Base-by-base conservation (phyloP, 2,113 vertebrate genomes). In the Oncorhynchus tshawytscha region DNA sequence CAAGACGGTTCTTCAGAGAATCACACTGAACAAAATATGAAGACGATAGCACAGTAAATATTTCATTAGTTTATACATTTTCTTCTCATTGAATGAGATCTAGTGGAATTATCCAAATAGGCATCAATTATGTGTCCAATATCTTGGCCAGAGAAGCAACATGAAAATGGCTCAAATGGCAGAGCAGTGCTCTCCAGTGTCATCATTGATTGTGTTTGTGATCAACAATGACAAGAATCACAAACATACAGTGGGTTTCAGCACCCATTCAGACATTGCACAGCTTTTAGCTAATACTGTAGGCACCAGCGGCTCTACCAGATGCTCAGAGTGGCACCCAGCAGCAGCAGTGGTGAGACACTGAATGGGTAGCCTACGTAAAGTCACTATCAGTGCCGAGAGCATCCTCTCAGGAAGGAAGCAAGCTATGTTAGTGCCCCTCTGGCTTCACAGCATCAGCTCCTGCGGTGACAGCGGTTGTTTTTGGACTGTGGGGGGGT, bases 401-500 rank as follows among this genome's bases (percentile, higher is more conserved):
- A 82, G 69, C 39, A 81, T 84, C 84, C 87, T 84, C 75, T 85
- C 77, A 85, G 86, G 84, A 91, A 91, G 89, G 83, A 93, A 92
- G 76, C 77, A 48, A 45, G 54, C 75, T 74, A 79, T 79, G 77
- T 81, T 74, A 75, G 76, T 84, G 81, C 80, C 83, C 77, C 82
- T 27, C 77, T 67, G 73, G 79, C 82, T 80, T 74, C 79, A 76
- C 82, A 79, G 76, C 67, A 70, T 84, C 83, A 84, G 85, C 88
- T 87, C 89, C 87, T 78, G 85, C 81, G 75, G 88, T 75, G 88
- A 78, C 80, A 67, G 65, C 70, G 89, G 89, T 88, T 93, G 93
- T 93, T 92, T 93, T 91, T 88, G 88, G 91, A 91, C 73, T 1
- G 20, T 71, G 83, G 82, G 74, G 11, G 67, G 67, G 90, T 90